Evolutionary conservation across 2,888 invertebrate species (phyloP), one percentile per base, ranked within the genome.

Genomic region (Plusia festucae): DNA sequence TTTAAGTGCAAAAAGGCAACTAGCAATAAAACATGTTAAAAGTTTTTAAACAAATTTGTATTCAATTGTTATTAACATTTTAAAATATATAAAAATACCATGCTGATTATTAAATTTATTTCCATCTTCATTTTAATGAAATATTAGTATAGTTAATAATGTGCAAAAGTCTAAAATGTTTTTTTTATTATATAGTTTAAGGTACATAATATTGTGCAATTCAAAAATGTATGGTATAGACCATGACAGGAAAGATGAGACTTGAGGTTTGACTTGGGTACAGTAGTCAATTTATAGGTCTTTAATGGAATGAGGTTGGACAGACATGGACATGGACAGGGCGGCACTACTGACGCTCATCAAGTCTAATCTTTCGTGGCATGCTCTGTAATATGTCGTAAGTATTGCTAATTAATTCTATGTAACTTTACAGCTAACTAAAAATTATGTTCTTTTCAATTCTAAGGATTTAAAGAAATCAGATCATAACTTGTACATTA

Each of bases 1-100:
- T 99, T 95, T 99, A 95, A 96, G 51, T 40, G 22, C 15, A 51
- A 16, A 27, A 49, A n/a, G 9, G 30, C 15, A 40, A 2, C 16
- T n/a, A 49, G 24, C 54, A 15, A 49, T 20, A 24, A 49, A 20
- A 18, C 18, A 18, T 18, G 20, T 49, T 49, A 9, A 11, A 20
- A 11, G 20, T 49, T 49, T 30, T 20, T 49, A 49, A 49, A 49
- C 18, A 49, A 18, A 40, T 40, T 34, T 40, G 40, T 49, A 49
- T 49, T 49, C 18, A 49, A 49, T 49, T 49, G 46, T 49, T 49
- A 20, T 49, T 49, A 49, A 20, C 18, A 49, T 49, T 49, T 16
- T n/a, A n/a, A 46, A 46, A 46, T 46, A 46, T 46, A 46, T 18
- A 46, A 49, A 49, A 49, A 49, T 49, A 49, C 20, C 18, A 18